A percentile compares a stretch with the other conserved stretches of the same genome.
These are phyloP conservation scores for Tetragnatha versicolor DNA, from an alignment of 1,140 invertebrate genomes.

Conservation along the genomic window DNA sequence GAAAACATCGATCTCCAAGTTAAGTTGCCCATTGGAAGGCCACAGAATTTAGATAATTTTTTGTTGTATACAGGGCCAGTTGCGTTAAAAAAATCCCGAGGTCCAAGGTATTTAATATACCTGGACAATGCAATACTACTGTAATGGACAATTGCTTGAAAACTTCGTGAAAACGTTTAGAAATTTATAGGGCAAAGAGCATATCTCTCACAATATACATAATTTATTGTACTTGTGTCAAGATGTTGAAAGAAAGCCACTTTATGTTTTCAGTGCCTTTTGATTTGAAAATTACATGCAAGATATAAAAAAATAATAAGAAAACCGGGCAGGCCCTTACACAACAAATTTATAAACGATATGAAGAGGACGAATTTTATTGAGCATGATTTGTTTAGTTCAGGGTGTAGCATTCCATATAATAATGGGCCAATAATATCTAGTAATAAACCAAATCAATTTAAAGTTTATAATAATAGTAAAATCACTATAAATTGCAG, in stretches of 20 bases:
- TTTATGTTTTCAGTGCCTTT: conserved; percentile 64
- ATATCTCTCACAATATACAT: conserved; percentile 64
- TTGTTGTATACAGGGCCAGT: conserved; percentile 65
- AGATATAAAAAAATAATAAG: conserved; percentile 62
- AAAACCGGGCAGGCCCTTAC: conserved; percentile 58
- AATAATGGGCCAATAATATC: neutral
- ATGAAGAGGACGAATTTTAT: conserved; percentile 50
- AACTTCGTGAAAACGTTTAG: conserved; percentile 61
- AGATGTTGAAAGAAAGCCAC: conserved; percentile 62
- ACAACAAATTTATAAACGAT: conserved; percentile 59
- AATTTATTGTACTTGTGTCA: conserved; percentile 63
- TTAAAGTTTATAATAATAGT: neutral
- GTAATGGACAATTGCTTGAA: conserved; percentile 58
- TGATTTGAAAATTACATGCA: conserved; percentile 65
- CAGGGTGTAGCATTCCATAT: neutral
- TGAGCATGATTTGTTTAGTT: neutral
- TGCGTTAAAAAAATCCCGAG: conserved; percentile 60
- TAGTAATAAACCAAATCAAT: neutral
- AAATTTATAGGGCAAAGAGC: conserved; percentile 55
- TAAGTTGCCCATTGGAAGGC: conserved; percentile 65
- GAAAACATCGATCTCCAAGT: conserved; percentile 62
- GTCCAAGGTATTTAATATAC: neutral
- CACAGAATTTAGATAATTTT: conserved; percentile 66
- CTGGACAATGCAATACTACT: conserved; percentile 57
- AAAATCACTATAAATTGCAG: neutral